Evolutionary conservation across 2,113 vertebrate genomes (phyloP).

Genomic region (Lucifuga dentata): DNA sequence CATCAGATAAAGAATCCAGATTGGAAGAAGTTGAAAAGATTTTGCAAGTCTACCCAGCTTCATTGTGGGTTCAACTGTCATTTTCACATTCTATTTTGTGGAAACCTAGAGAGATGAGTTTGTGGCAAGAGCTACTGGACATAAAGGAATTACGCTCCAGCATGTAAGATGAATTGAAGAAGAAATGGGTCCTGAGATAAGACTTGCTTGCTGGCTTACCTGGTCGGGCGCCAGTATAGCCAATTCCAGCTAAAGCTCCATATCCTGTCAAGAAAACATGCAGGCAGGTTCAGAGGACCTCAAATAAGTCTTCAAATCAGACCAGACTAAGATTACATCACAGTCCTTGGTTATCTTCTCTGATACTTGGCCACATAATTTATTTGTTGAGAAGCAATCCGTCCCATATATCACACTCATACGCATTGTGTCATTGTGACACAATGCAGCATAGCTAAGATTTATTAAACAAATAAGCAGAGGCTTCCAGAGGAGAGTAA

Average conservation of each 20-base stretch:
- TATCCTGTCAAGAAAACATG: conserved; percentile 74
- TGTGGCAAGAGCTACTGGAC: not conserved
- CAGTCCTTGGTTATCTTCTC: not conserved
- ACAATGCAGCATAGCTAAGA: conserved; percentile 23
- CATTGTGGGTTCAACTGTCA: not conserved
- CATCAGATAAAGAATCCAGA: too few relatives aligned
- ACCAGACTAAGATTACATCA: conserved; percentile 31
- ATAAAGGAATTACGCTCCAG: not conserved
- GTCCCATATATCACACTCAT: conserved; percentile 23
- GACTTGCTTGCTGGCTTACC: conserved; percentile 64
- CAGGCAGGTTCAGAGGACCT: conserved; percentile 23
- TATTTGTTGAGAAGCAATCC: conserved; percentile 10
- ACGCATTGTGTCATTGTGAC: conserved; percentile 16
- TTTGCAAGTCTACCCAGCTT: conserved; percentile 2
- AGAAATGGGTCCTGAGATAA: not conserved
- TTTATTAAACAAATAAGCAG: conserved; percentile 31
- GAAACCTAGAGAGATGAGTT: not conserved
- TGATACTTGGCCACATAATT: conserved; percentile 24
- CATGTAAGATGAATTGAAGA: conserved; percentile 5
- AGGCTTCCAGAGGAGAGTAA: not conserved
- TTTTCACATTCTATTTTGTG: conserved; percentile 2
- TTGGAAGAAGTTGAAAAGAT: too few relatives aligned
- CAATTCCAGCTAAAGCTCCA: conserved; percentile 54
- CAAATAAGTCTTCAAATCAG: conserved; percentile 26
- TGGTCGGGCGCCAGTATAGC: conserved; percentile 56